These are phyloP conservation scores for Phymastichus coffea DNA, from an alignment of 1,140 invertebrate genomes.

Conservation along the genomic window DNA sequence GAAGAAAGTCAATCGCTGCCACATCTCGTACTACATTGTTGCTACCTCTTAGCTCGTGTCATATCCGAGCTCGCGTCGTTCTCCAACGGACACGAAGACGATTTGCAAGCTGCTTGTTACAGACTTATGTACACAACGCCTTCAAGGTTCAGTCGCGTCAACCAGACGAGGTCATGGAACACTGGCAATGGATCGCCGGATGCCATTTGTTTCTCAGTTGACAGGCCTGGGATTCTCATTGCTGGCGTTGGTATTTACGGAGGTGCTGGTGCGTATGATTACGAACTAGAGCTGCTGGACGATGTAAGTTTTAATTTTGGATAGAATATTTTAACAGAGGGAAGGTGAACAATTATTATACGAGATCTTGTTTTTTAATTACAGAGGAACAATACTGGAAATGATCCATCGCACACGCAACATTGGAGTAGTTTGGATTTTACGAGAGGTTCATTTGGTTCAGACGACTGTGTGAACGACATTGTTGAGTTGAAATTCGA, in stretches of 20 bases:
- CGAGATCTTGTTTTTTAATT: constrained; percentile 7
- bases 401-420: constrained; percentile 62
- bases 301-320: constrained; percentile 59
- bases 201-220: constrained; percentile 93
- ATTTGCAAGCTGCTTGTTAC: constrained; percentile 64
- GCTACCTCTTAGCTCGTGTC: constrained; percentile 80
- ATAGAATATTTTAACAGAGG: not conserved
- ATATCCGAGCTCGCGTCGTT: constrained; percentile 87
- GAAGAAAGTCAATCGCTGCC: constrained; percentile 61
- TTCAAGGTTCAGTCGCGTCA: constrained; percentile 86
- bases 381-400: constrained; percentile 53
- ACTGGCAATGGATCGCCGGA: constrained; percentile 96
- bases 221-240: constrained; percentile 84
- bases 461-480: constrained; percentile 75
- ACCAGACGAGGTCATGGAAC: constrained; percentile 90
- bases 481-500: constrained; percentile 91
- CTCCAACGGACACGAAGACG: constrained; percentile 69
- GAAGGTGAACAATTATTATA: not conserved
- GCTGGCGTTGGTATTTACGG: constrained; percentile 89
- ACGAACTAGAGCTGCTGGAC: constrained; percentile 88
- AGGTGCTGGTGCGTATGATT: constrained; percentile 82
- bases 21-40: constrained; percentile 78
- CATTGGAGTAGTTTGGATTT: constrained; percentile 76
- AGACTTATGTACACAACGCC: constrained; percentile 81
- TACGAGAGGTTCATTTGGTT: constrained; percentile 70